These are phyloP conservation scores for Meiosimyza platycephala DNA, from an alignment of 2,888 invertebrate species.

Conservation along the genomic window DNA sequence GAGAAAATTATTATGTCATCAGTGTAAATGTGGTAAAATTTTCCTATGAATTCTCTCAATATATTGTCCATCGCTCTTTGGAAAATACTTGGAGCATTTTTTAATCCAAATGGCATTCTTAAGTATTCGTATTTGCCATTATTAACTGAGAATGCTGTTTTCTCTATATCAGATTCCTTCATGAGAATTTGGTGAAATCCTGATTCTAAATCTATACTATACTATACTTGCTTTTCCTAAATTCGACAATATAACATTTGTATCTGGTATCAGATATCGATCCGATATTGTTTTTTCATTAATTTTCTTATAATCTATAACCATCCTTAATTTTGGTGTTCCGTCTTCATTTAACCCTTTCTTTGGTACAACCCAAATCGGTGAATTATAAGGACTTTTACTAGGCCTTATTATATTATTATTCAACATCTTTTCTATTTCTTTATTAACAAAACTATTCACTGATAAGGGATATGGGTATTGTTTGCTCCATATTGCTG, in stretches of 20 bases:
- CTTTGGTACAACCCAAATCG: neutral
- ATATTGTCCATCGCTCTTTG: neutral
- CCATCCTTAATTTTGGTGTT: too few species aligned
- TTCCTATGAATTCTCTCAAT: conserved; percentile 14
- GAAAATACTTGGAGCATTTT: conserved; percentile 26
- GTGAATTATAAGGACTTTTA: neutral
- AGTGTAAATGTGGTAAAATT: conserved; percentile 36
- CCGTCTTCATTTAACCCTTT: neutral
- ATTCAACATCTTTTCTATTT: neutral
- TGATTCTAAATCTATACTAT: too few species aligned
- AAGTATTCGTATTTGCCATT: conserved; percentile 38
- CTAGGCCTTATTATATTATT: neutral
- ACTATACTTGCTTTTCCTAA: too few species aligned
- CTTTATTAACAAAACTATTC: conserved; percentile 8
- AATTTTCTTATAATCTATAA: too few species aligned
- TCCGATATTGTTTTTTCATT: too few species aligned
- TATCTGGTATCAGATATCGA: too few species aligned
- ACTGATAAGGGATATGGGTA: conserved; percentile 20
- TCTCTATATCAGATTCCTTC: neutral
- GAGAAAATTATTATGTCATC: conserved; percentile 37
- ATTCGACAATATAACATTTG: too few species aligned
- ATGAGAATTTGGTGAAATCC: too few species aligned
- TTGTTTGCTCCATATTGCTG: conserved; percentile 30
- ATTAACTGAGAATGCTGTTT: conserved; percentile 33
- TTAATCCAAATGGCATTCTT: conserved; percentile 36